These are phyloP conservation scores for Epinephelus lanceolatus DNA, from an alignment of 2,113 vertebrate genomes.

Conservation along the genomic window DNA sequence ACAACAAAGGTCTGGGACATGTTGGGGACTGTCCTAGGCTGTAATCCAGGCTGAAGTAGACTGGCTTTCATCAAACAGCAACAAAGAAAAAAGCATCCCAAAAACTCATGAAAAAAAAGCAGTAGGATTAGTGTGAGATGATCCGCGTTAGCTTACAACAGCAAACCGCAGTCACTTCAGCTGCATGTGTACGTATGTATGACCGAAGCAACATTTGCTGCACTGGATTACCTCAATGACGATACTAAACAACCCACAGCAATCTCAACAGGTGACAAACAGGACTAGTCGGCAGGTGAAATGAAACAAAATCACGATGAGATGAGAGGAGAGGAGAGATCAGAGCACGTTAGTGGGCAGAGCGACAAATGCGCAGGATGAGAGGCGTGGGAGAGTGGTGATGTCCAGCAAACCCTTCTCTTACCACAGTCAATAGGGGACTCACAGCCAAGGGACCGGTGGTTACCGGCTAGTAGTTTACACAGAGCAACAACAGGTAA, in stretches of 20 bases:
- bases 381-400: slow-evolving; percentile 42
- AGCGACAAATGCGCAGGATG: slow-evolving; percentile 39
- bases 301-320: slow-evolving; percentile 58
- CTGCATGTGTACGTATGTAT: not conserved
- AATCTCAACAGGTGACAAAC: slow-evolving; percentile 41
- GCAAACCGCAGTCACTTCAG: slow-evolving; percentile 15
- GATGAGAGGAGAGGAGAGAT: slow-evolving; percentile 41
- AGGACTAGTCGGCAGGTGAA: slow-evolving; percentile 11
- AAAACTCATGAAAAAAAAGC: slow-evolving; percentile 13
- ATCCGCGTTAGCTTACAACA: slow-evolving; percentile 25
- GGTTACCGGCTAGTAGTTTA: slow-evolving; percentile 85
- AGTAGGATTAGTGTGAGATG: slow-evolving; percentile 58
- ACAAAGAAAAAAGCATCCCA: not conserved
- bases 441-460: slow-evolving; percentile 82
- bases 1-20: not conserved
- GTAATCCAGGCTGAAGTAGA: not conserved
- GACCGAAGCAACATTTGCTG: slow-evolving; percentile 22
- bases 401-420: slow-evolving; percentile 69
- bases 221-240: slow-evolving; percentile 14
- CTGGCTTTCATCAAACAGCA: too few species aligned
- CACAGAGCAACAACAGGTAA: slow-evolving; percentile 76
- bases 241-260: slow-evolving; percentile 60
- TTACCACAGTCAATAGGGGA: slow-evolving; percentile 85
- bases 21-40: not conserved
- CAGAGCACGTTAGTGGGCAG: slow-evolving; percentile 58